phyloP scores from a whole-genome alignment of 2,797 vertebrate genomes.

The Rhinatrema bivittatum region DNA sequence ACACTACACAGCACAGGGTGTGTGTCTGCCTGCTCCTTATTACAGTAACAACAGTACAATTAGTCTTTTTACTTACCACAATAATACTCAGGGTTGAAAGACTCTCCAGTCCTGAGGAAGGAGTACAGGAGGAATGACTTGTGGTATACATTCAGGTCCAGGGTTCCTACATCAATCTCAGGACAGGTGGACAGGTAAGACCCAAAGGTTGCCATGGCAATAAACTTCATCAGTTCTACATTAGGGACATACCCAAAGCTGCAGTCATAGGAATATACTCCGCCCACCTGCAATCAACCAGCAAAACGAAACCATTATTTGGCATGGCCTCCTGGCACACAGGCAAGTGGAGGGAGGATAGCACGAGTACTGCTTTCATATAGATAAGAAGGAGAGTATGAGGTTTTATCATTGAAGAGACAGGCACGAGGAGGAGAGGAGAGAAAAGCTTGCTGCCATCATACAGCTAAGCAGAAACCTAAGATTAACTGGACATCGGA shows the following conservation, averaged over 20 bases:
- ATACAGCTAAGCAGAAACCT: too few species aligned
- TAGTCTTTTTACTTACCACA: constrained; percentile 90
- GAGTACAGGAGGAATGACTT: constrained; percentile 90
- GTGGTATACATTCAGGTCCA: constrained; percentile 88
- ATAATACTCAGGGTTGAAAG: constrained; percentile 87
- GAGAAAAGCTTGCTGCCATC: too few species aligned
- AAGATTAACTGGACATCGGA: too few species aligned
- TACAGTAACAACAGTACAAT: too few species aligned
- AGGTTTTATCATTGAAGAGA: too few species aligned
- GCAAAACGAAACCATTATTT: constrained; percentile 2
- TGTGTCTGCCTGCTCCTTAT: too few species aligned
- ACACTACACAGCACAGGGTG: too few species aligned
- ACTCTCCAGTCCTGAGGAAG: constrained; percentile 85
- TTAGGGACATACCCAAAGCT: constrained; percentile 96
- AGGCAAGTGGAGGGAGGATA: background rate
- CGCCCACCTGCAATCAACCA: constrained; percentile 71
- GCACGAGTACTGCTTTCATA: background rate
- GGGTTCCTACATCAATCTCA: constrained; percentile 60
- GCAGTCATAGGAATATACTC: constrained; percentile 91
- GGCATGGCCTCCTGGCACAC: background rate
- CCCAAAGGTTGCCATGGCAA: constrained; percentile 92
- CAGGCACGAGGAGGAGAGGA: background rate
- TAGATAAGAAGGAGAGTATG: background rate
- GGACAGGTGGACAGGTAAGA: constrained; percentile 88
- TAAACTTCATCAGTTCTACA: constrained; percentile 97